These are phyloP conservation scores for Galagoides demidoff DNA, from an alignment of 2,797 vertebrate species.

Conservation along the genomic window DNA sequence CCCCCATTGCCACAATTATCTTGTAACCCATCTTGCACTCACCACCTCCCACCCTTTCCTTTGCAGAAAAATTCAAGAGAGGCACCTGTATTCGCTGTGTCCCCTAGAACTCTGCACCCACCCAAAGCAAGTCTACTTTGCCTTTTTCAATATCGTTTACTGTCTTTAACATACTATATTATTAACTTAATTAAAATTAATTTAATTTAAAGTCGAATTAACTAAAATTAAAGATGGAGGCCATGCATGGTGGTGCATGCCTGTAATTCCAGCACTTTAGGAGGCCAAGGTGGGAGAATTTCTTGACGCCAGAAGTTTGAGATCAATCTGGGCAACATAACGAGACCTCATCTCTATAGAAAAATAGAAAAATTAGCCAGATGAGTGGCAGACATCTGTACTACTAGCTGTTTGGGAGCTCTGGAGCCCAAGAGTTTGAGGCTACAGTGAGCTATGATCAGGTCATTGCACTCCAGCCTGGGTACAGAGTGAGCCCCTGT, in stretches of 20 bases:
- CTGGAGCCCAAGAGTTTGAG: neutral
- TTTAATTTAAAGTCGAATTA: neutral
- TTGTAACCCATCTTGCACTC: rapidly evolving
- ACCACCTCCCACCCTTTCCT: no score
- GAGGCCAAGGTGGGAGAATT: neutral
- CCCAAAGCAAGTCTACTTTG: neutral
- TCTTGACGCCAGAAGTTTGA: neutral
- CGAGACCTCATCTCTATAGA: neutral
- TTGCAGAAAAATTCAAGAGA: neutral
- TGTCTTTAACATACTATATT: neutral
- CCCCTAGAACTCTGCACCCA: neutral
- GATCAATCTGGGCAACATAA: neutral
- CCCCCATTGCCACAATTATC: rapidly evolving
- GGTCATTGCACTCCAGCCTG: neutral
- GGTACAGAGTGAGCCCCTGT: neutral
- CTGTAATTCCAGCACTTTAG: neutral
- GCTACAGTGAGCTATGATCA: neutral
- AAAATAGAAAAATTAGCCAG: neutral
- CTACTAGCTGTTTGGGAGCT: neutral
- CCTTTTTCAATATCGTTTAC: neutral
- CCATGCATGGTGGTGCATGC: rapidly evolving
- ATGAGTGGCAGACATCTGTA: neutral
- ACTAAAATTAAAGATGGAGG: neutral
- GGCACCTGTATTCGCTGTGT: no score
- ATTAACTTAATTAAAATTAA: neutral